Evolutionary conservation across 37 sponge, comb jelly and placozoan genomes (phyloP), one percentile per base, ranked within the genome.

Genomic region (Chondrilla cf. caribensis): DNA sequence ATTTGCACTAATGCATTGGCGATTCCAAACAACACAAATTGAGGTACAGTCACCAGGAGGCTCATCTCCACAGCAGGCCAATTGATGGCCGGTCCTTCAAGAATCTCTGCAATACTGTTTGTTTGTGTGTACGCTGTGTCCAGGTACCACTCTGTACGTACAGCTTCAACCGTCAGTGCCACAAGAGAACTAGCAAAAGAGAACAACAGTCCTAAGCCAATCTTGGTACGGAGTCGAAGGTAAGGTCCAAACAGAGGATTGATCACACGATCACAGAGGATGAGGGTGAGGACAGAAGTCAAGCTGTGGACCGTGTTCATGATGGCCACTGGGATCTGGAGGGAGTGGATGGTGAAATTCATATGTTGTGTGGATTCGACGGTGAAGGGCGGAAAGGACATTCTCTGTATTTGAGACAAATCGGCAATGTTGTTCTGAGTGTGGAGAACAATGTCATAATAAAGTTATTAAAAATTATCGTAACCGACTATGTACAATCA

Each of bases 181-280:
- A 39, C 41, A 25, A 73, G 1, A 18, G 76, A 31, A 2, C 44
- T 42, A n/a, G 36, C 38, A 73, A 73, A 42, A 22, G 76, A 31
- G 40, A 39, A 73, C 43, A 73, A 7, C 41, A 73, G 14, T n/a
- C 76, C 76, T 17, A 73, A 2, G 1, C 76, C 76, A 6, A 73
- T 73, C 7, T 37, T 37, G 0, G 5, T 22, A 22, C 76, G 38
- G 1, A 73, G 44, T 36, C 36, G 76, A 21, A 73, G 38, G 43
- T 36, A n/a, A 19, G 24, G 44, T n/a, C 44, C 76, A 6, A 38
- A 73, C 0, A 73, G 44, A 17, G 76, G 76, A 22, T 73, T 36
- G 44, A 73, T 42, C 2, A 73, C 21, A 0, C 76, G 41, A 73
- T 73, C 76, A 6, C 17, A 31, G 24, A 73, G 37, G 2, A 73